A percentile compares a stretch with the other conserved stretches of the same genome.
These are phyloP conservation scores for Tenthredo scrophulariae DNA, from an alignment of 2,888 invertebrate genomes.

Conservation along the genomic window DNA sequence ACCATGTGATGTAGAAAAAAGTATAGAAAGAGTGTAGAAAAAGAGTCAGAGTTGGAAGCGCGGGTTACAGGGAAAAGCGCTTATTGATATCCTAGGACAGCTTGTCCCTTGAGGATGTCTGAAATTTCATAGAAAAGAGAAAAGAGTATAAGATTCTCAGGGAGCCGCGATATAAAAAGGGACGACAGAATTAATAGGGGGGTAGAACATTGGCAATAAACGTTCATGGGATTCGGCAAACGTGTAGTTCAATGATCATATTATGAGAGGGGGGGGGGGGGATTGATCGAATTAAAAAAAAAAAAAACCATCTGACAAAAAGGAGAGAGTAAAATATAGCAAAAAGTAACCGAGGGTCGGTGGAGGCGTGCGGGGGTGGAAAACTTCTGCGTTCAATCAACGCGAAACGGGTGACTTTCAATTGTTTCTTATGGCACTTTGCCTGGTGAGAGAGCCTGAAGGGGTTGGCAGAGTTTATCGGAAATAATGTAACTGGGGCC, in stretches of 20 bases:
- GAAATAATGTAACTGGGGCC: conserved; percentile 26
- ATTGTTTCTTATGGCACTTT: conserved; percentile 33
- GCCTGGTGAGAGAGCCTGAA: neutral
- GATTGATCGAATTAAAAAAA: no score
- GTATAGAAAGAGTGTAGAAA: neutral
- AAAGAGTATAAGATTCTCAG: neutral
- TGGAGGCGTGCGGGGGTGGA: neutral
- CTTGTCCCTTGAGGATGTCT: neutral
- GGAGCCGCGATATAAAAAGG: neutral
- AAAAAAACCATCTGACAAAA: neutral
- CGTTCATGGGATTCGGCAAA: neutral
- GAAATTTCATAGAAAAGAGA: neutral
- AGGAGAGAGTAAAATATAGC: neutral
- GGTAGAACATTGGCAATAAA: neutral
- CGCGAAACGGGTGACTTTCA: conserved; percentile 19
- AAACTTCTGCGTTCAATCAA: conserved; percentile 19
- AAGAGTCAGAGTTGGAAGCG: neutral
- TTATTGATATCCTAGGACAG: conserved; percentile 4
- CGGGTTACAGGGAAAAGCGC: neutral
- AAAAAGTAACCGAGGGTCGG: conserved; percentile 6
- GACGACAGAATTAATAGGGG: neutral
- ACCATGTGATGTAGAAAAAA: neutral
- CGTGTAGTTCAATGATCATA: neutral
- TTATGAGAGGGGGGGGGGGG: no score
- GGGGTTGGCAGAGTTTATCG: conserved; percentile 21